Conservation (phyloP, 1,140 invertebrate genomes). For the Ctenoplectra terminalis region DNA sequence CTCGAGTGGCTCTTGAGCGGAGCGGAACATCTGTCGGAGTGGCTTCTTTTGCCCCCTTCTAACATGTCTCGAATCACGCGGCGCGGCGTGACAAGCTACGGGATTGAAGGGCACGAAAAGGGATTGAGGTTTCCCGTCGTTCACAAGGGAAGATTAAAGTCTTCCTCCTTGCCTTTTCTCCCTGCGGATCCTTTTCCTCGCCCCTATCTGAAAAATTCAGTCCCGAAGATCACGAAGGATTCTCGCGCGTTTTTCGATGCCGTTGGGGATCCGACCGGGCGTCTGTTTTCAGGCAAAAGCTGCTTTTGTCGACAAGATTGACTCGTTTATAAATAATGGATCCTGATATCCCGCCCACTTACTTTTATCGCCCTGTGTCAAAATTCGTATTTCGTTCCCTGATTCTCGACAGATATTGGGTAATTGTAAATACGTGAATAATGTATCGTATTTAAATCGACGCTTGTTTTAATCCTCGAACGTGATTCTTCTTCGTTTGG, state of each 20-base stretch:
- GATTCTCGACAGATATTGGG: no score
- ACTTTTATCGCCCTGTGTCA: conserved; percentile 14
- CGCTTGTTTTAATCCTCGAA: no score
- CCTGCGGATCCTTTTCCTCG: conserved; percentile 2
- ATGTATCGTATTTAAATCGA: not conserved
- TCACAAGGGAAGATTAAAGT: conserved; percentile 62
- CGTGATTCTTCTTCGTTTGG: not conserved
- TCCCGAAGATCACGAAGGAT: conserved; percentile 20
- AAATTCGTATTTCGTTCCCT: not conserved
- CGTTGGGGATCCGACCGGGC: not conserved
- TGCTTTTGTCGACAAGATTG: conserved; percentile 46
- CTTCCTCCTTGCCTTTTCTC: not conserved
- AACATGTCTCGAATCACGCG: conserved; percentile 51
- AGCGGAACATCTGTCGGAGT: conserved; percentile 69
- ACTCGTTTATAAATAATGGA: conserved; percentile 50
- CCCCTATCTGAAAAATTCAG: conserved; percentile 47
- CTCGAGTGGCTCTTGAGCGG: conserved; percentile 60
- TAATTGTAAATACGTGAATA: conserved; percentile 3
- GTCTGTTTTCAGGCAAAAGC: conserved; percentile 14
- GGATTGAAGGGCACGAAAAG: conserved; percentile 65
- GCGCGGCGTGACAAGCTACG: conserved; percentile 54
- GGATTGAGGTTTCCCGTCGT: conserved; percentile 57
- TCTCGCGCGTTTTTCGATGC: conserved; percentile 28
- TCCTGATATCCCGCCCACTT: conserved; percentile 4
- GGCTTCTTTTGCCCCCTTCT: conserved; percentile 57